Evolutionary conservation across 2,888 invertebrate genomes (phyloP), one percentile per base, ranked within the genome.

Genomic region (Ectobius pallidus): DNA sequence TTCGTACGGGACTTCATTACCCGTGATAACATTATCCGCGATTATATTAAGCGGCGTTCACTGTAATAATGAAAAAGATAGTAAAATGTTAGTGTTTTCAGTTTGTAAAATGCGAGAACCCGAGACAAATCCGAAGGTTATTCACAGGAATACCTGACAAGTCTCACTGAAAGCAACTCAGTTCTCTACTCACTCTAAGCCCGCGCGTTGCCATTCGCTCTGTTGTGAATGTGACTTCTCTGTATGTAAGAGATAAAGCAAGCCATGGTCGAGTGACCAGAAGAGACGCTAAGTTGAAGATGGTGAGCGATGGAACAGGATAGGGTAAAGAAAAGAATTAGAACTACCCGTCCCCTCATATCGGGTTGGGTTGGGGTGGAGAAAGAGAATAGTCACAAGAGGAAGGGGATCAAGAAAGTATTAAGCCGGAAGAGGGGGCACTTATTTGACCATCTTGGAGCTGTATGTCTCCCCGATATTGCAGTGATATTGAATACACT

Each of bases 231-330:
- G 25, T 22, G 16, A 16, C 58, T 58, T 30, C 14, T 16, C 25
- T 30, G 30, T 25, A 27, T 58, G n/a, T 6, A 30, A 65, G 27
- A 65, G 44, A 65, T 46, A 65, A 44, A 65, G 30, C n/a, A 27
- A 27, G 30, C n/a, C 65, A 65, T 65, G 46, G 65, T 46, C 46
- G 44, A 65, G 65, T 46, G 65, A 46, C 46, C 46, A 65, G 46
- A 46, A 30, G 65, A 44, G 39, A 34, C 39, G 62, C 30, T 62
- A 62, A 62, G 27, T 62, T 62, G 44, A 46, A 27, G 65, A 9
- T 34, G 2, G 61, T n/a, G 27, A n/a, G 34, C n/a, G 61, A 61
- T 34, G 42, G 30, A 25, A 22, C 20, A 62, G 20, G 62, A 62
- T 20, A 62, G 39, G 11, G 39, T 11, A 32, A 58, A n/a, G 58